Evolutionary conservation across 1,140 invertebrate genomes (phyloP).

Genomic region (Agraylea sexmaculata): DNA sequence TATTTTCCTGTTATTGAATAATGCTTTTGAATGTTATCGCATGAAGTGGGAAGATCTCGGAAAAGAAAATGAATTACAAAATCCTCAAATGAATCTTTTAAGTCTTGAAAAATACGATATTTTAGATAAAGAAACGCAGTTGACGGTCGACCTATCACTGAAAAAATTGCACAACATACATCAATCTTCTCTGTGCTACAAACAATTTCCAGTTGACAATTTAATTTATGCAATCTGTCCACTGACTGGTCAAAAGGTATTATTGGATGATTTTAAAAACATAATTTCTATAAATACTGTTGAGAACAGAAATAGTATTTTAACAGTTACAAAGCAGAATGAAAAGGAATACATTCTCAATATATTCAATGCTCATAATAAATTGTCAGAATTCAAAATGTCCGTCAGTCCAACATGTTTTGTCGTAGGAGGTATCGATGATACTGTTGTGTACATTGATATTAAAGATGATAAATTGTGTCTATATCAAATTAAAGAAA

Average conservation of each 20-base stretch:
- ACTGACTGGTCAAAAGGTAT: constrained; percentile 13
- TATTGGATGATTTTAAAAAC: constrained; percentile 3
- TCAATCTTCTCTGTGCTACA: constrained; percentile 12
- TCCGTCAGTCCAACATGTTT: constrained; percentile 13
- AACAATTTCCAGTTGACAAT: constrained; percentile 5
- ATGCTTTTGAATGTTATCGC: constrained; percentile 7
- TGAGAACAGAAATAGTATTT: constrained; percentile 15
- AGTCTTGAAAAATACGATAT: constrained; percentile 5
- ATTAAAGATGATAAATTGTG: constrained; percentile 14
- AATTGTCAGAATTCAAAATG: constrained; percentile 9
- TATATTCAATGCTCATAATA: constrained; percentile 10
- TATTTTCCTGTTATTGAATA: constrained; percentile 11
- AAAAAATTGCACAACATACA: constrained; percentile 9
- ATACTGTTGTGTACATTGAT: constrained; percentile 15
- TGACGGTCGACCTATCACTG: constrained; percentile 9
- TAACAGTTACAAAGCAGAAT: constrained; percentile 7
- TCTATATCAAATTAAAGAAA: constrained; percentile 18
- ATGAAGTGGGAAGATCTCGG: not conserved
- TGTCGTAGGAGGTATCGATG: constrained; percentile 16
- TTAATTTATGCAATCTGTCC: constrained; percentile 16
- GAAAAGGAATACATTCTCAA: constrained; percentile 6
- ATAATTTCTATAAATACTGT: constrained; percentile 11
- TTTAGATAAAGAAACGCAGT: constrained; percentile 7
- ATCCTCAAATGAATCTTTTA: constrained; percentile 4
- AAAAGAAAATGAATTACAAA: not conserved